Conservation (phyloP, 2,113 vertebrate species). For the Thalassarche chlororhynchos region DNA sequence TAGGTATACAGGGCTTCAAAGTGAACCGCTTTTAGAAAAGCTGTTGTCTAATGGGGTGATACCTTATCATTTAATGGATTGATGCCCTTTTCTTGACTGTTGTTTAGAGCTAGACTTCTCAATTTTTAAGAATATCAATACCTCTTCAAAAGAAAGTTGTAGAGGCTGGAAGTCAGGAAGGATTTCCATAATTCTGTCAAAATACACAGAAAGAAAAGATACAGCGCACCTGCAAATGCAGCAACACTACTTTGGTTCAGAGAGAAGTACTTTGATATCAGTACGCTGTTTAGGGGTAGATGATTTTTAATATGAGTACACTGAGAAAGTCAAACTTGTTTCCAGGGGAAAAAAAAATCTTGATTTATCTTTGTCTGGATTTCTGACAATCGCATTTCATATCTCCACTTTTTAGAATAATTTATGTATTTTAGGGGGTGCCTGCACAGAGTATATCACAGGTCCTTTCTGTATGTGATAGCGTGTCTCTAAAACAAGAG, state of each 20-base stretch:
- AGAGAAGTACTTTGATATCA: background rate
- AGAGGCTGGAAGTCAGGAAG: background rate
- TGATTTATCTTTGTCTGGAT: background rate
- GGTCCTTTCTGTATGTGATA: background rate
- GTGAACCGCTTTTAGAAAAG: background rate
- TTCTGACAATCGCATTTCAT: background rate
- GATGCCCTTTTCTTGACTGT: background rate
- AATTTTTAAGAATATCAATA: constrained; percentile 9
- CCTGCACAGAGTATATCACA: background rate
- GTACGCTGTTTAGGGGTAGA: background rate
- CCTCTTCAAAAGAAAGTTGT: background rate
- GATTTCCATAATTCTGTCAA: constrained; percentile 4
- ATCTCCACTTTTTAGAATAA: background rate
- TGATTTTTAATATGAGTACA: background rate
- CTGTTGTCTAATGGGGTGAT: constrained; percentile 8
- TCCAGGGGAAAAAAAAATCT: background rate
- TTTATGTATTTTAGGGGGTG: background rate
- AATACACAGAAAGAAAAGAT: background rate
- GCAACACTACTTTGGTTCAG: background rate
- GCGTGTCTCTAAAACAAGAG: background rate
- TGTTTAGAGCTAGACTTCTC: background rate
- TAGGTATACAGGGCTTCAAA: background rate
- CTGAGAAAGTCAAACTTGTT: background rate
- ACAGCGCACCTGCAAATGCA: background rate
- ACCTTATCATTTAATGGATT: constrained; percentile 29